These are phyloP conservation scores for Drosophila lowei DNA, from an alignment of 1,140 invertebrate species.

Conservation along the genomic window DNA sequence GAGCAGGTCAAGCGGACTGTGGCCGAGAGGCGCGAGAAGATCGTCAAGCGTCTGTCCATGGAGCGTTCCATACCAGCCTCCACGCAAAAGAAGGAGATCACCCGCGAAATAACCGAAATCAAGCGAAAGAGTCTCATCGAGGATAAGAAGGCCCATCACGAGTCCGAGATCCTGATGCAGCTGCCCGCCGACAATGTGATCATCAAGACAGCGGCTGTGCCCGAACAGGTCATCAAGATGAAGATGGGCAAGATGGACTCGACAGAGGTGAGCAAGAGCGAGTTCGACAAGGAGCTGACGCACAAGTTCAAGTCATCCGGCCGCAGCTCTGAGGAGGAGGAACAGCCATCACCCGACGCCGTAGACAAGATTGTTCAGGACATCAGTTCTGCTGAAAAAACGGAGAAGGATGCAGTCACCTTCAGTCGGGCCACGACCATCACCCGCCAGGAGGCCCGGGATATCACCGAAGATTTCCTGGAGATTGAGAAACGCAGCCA, in stretches of 20 bases:
- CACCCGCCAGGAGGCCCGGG: conserved; percentile 68
- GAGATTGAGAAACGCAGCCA: conserved; percentile 75
- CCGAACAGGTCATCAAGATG: conserved; percentile 82
- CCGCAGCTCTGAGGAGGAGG: conserved; percentile 78
- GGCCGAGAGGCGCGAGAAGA: conserved; percentile 88
- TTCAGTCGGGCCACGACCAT: conserved; percentile 58
- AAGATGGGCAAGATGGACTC: conserved; percentile 82
- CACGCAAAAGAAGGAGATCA: conserved; percentile 87
- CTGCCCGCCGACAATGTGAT: conserved; percentile 82
- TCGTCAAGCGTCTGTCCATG: conserved; percentile 87
- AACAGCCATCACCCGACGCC: conserved; percentile 43
- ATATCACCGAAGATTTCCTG: conserved; percentile 77
- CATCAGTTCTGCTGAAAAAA: conserved; percentile 69
- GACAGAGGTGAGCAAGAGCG: conserved; percentile 74
- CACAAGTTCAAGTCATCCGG: conserved; percentile 79
- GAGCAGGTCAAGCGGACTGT: conserved; percentile 88
- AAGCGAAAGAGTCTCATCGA: conserved; percentile 86
- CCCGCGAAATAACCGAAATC: conserved; percentile 88
- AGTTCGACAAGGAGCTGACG: conserved; percentile 82
- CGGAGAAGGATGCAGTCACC: conserved; percentile 52
- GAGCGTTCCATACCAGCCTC: conserved; percentile 87
- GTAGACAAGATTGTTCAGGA: conserved; percentile 75
- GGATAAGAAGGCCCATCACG: conserved; percentile 85
- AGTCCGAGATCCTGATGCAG: conserved; percentile 84
- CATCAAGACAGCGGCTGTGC: conserved; percentile 76